phyloP scores from a whole-genome alignment of 2,888 invertebrate species.

The Erebia epiphron region DNA sequence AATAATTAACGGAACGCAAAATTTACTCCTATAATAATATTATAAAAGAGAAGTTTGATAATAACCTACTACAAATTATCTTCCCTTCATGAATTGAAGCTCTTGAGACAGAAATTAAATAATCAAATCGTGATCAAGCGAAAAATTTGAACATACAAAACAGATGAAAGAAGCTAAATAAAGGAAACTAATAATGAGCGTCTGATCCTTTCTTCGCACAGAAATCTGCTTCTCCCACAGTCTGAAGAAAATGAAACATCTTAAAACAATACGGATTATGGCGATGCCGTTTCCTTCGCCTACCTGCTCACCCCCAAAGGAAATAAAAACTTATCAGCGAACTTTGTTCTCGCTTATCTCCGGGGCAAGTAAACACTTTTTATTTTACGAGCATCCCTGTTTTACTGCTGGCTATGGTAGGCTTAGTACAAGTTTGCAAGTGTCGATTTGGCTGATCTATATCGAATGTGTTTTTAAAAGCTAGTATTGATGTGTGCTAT shows the following conservation, averaged over 20 bases:
- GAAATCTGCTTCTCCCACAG: not conserved
- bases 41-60: too few relatives aligned
- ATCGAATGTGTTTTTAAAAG: too few relatives aligned
- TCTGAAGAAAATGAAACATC: conserved; percentile 32
- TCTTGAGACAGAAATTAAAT: not conserved
- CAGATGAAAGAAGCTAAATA: not conserved
- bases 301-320: conserved; percentile 41
- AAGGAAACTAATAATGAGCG: conserved; percentile 9
- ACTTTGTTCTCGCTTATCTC: conserved; percentile 77
- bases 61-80: too few relatives aligned
- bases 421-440: not conserved
- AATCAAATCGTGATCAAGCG: conserved; percentile 39
- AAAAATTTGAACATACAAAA: conserved; percentile 2
- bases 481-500: too few relatives aligned
- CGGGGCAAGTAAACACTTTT: conserved; percentile 78
- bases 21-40: too few relatives aligned
- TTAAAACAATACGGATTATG: conserved; percentile 37
- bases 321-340: conserved; percentile 81
- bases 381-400: conserved; percentile 73
- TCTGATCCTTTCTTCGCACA: not conserved
- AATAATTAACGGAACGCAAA: too few relatives aligned
- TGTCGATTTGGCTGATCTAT: too few relatives aligned
- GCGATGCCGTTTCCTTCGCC: conserved; percentile 30
- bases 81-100: too few relatives aligned
- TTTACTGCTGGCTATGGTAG: conserved; percentile 54